Conservation (phyloP, 2,797 vertebrate species). For the Acrocephalus scirpaceus region DNA sequence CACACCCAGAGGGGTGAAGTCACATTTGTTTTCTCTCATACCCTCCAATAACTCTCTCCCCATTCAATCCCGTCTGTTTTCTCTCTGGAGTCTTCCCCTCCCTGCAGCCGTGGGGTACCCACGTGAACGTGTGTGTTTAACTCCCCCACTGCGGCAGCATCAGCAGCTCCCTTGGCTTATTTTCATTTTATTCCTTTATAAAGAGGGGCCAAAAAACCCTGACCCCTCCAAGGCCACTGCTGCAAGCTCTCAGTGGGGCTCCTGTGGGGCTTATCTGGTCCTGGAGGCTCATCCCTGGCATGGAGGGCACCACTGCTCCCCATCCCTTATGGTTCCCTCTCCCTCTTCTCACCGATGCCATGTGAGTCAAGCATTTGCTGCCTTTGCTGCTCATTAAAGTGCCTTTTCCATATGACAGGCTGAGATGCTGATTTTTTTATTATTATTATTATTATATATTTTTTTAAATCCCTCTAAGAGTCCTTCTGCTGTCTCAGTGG, state of each 20-base stretch:
- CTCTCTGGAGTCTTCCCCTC: background rate
- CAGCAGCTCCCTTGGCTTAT: conserved; percentile 13
- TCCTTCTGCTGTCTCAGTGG: conserved; percentile 73
- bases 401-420: conserved; percentile 37
- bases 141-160: background rate
- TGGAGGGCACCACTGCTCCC: background rate
- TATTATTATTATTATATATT: background rate
- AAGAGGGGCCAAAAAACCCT: background rate
- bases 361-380: background rate
- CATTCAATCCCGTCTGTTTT: background rate
- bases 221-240: background rate
- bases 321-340: background rate
- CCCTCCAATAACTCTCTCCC: background rate
- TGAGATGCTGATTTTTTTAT: background rate
- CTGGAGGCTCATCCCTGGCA: background rate
- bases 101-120: background rate
- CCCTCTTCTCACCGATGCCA: background rate
- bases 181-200: background rate
- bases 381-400: conserved; percentile 25
- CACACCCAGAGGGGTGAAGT: background rate
- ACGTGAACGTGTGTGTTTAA: background rate
- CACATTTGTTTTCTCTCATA: background rate
- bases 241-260: background rate
- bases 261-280: background rate
- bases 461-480: conserved; percentile 59